A percentile compares a stretch with the other conserved stretches of the same genome.
Conservation (phyloP, 2,113 vertebrate genomes). For the Trogon surrucura region DNA sequence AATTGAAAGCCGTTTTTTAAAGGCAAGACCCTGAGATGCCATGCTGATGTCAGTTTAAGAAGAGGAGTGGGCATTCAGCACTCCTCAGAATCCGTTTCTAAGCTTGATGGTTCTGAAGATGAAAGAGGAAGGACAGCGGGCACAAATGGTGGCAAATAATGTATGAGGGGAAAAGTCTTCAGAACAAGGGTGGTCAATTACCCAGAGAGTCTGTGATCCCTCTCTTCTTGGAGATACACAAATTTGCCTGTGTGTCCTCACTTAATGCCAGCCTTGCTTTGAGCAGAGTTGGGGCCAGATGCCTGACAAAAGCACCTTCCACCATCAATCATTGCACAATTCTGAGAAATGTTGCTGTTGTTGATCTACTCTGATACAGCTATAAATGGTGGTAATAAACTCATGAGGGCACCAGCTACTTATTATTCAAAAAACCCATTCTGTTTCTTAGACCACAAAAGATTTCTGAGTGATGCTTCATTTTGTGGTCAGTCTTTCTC, state of each 20-base stretch:
- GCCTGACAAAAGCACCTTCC: neutral
- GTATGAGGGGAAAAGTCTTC: neutral
- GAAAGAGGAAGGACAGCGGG: neutral
- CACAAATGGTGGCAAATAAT: neutral
- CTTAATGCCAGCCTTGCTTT: neutral
- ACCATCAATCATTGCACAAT: neutral
- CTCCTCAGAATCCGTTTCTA: neutral
- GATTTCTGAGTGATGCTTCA: neutral
- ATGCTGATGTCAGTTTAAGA: neutral
- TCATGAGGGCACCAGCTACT: neutral
- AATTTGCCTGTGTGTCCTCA: neutral
- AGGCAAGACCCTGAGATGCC: neutral
- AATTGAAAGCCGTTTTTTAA: neutral
- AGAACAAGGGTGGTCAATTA: neutral
- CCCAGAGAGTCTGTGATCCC: neutral
- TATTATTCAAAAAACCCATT: neutral
- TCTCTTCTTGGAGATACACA: neutral
- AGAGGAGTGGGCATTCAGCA: neutral
- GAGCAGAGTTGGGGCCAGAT: neutral
- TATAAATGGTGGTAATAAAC: neutral
- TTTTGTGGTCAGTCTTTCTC: rapidly evolving
- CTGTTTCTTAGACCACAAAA: neutral
- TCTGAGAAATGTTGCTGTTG: neutral
- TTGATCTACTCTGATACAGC: neutral
- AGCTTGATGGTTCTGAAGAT: neutral